These are phyloP conservation scores for Siphlonurus alternatus DNA, from an alignment of 2,888 invertebrate species.

Conservation along the genomic window DNA sequence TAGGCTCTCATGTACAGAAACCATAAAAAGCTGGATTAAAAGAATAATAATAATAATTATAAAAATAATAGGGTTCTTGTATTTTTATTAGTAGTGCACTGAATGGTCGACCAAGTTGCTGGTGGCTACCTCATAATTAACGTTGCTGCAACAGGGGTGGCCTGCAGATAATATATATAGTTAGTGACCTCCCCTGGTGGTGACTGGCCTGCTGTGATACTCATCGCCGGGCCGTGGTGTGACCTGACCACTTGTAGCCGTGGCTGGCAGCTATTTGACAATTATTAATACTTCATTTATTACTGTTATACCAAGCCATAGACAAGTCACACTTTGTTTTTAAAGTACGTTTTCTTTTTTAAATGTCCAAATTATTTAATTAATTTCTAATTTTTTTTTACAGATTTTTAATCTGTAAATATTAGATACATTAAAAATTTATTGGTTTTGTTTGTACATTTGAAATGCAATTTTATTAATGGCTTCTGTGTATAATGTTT, in stretches of 20 bases:
- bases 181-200: not conserved
- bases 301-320: not conserved
- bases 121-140: not conserved
- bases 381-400: not conserved
- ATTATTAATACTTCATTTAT: not conserved
- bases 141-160: too few species aligned
- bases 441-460: constrained; percentile 9
- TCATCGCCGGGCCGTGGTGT: not conserved
- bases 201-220: not conserved
- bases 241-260: not conserved
- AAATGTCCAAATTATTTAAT: not conserved
- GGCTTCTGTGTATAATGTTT: constrained; percentile 9
- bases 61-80: not conserved
- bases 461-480: constrained; percentile 11
- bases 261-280: not conserved
- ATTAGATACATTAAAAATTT: not conserved
- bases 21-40: not conserved
- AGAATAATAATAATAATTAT: not conserved
- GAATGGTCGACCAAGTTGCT: not conserved
- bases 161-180: too few species aligned
- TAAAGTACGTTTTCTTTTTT: too few species aligned
- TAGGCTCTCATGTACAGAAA: not conserved
- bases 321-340: not conserved
- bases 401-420: not conserved
- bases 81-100: not conserved